phyloP scores from a whole-genome alignment of 2,888 invertebrate species.

The Eristalis intricaria region DNA sequence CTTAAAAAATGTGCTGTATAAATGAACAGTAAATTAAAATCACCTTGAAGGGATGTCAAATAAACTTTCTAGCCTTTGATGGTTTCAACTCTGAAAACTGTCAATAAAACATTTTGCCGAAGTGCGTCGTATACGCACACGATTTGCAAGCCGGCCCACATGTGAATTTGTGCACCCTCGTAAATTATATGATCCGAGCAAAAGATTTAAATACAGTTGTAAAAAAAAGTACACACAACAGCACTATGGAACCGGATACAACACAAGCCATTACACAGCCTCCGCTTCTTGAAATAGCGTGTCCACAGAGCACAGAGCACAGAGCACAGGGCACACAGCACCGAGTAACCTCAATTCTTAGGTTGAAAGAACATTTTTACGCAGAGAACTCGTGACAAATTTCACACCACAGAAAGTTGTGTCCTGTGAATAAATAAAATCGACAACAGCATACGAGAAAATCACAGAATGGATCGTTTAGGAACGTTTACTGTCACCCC shows the following conservation, averaged over 20 bases:
- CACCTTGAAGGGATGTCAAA: neutral
- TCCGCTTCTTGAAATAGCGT: constrained; percentile 30
- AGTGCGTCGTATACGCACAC: neutral
- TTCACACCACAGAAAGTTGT: constrained; percentile 67
- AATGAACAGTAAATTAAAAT: neutral
- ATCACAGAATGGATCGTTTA: constrained; percentile 61
- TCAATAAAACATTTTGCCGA: constrained; percentile 41
- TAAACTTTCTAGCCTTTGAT: neutral
- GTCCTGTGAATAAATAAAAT: constrained; percentile 68
- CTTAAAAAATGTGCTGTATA: neutral
- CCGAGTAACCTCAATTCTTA: constrained; percentile 41
- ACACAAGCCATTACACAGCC: constrained; percentile 48
- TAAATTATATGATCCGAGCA: constrained; percentile 47
- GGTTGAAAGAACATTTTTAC: constrained; percentile 19
- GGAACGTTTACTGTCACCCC: constrained; percentile 64
- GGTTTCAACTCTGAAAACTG: constrained; percentile 11
- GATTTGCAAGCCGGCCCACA: neutral
- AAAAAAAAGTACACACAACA: constrained; percentile 32
- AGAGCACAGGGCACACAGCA: neutral
- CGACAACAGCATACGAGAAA: constrained; percentile 61
- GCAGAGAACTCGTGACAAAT: constrained; percentile 56
- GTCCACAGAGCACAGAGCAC: constrained; percentile 1
- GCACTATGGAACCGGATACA: neutral
- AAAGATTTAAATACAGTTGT: constrained; percentile 59
- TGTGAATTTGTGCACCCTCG: neutral